Evolutionary conservation across 2,888 invertebrate species (phyloP).

Genomic region (Melieria crassipennis): DNA sequence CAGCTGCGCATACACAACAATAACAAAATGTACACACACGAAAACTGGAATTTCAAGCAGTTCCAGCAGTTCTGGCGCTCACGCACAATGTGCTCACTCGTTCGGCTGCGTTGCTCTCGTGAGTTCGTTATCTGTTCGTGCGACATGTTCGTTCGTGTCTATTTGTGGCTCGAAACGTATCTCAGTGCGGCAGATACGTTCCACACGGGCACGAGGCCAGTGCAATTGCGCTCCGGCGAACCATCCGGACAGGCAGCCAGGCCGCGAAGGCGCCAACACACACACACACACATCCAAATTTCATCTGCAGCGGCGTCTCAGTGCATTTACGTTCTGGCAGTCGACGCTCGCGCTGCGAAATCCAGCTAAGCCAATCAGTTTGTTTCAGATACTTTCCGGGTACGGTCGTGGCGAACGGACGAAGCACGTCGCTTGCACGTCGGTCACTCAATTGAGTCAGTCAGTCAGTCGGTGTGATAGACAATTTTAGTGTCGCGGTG

Average conservation of each 20-base stretch:
- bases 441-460: too few relatives aligned
- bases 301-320: not conserved
- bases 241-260: not conserved
- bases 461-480: slow-evolving; percentile 1
- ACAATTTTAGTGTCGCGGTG: not conserved
- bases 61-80: slow-evolving; percentile 18
- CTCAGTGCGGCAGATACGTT: not conserved
- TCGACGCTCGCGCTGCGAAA: not conserved
- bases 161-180: not conserved
- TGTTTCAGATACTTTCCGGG: slow-evolving; percentile 32
- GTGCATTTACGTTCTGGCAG: slow-evolving; percentile 1
- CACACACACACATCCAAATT: too few relatives aligned
- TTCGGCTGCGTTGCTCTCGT: not conserved
- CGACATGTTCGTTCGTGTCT: not conserved
- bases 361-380: slow-evolving; percentile 31
- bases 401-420: slow-evolving; percentile 30
- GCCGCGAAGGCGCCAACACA: not conserved
- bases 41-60: slow-evolving; percentile 34
- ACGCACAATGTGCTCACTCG: not conserved
- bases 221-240: slow-evolving; percentile 10
- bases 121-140: not conserved
- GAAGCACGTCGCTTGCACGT: slow-evolving; percentile 16
- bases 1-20: slow-evolving; percentile 24
- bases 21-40: slow-evolving; percentile 25
- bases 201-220: slow-evolving; percentile 10